Evolutionary conservation across 2,113 vertebrate species (phyloP).

Genomic region (Eclectus roratus): DNA sequence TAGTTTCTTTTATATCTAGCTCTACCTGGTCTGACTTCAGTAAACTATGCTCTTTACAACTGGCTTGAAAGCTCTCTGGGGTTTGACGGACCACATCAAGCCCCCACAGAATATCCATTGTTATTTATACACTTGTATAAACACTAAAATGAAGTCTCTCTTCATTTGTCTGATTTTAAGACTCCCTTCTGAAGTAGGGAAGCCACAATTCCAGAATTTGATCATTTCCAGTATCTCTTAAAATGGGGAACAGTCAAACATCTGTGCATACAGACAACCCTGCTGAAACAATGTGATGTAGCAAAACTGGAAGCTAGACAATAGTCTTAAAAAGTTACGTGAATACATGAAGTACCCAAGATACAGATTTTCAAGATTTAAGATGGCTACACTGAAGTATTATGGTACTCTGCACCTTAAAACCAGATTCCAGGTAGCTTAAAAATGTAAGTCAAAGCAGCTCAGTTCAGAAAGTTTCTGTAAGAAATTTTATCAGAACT

Average conservation of each 20-base stretch:
- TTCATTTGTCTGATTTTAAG: neutral
- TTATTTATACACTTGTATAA: neutral
- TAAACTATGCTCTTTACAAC: neutral
- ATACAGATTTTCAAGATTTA: neutral
- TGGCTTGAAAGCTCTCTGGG: neutral
- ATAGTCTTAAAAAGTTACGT: neutral
- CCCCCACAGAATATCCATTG: neutral
- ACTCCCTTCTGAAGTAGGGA: neutral
- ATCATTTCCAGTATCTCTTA: neutral
- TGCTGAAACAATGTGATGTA: neutral
- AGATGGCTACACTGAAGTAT: neutral
- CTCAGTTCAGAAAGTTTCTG: neutral
- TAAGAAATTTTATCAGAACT: neutral
- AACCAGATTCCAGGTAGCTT: neutral
- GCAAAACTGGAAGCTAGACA: neutral
- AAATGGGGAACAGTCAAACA: neutral
- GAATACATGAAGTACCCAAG: neutral
- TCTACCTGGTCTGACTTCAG: neutral
- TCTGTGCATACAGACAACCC: neutral
- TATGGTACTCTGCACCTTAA: neutral
- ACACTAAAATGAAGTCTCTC: neutral
- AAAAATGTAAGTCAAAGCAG: neutral
- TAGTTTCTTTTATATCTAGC: neutral
- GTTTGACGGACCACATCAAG: neutral
- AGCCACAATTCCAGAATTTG: neutral